phyloP scores from a whole-genome alignment of 2,888 invertebrate genomes.

The Resseliella maxima region DNA sequence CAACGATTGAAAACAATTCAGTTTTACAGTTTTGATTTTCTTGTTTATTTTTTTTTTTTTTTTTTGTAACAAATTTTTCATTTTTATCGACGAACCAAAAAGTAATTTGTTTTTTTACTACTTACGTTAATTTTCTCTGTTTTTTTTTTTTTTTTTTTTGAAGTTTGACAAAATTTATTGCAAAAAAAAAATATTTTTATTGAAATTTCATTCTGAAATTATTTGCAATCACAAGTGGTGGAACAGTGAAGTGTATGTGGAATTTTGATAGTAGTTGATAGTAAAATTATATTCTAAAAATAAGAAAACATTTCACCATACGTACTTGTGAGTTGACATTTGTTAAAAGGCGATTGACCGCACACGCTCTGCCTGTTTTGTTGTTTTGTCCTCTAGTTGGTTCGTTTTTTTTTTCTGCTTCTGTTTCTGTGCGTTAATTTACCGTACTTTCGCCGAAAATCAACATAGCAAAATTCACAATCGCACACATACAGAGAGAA shows the following conservation, averaged over 20 bases:
- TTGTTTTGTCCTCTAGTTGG: not conserved
- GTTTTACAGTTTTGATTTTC: not conserved
- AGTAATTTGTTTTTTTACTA: slow-evolving; percentile 3
- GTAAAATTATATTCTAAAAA: slow-evolving; percentile 31
- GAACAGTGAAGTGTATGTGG: slow-evolving; percentile 33
- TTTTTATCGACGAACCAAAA: not conserved
- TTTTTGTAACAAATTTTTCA: not conserved
- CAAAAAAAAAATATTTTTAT: not conserved
- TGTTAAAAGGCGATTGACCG: slow-evolving; percentile 49
- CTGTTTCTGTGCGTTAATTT: slow-evolving; percentile 4
- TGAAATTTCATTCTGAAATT: not conserved
- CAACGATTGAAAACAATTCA: not conserved
- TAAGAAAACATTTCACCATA: not conserved
- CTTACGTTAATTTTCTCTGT: not conserved
- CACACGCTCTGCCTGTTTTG: slow-evolving; percentile 25
- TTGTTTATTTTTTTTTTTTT: not conserved
- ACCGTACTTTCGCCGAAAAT: not conserved
- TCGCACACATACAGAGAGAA: not conserved
- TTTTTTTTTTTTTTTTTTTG: not conserved
- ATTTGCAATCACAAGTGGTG: not conserved
- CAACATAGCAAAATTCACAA: not conserved
- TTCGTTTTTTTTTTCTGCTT: not conserved
- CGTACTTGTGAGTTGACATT: slow-evolving; percentile 39
- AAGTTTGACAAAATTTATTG: not conserved
- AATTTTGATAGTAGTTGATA: slow-evolving; percentile 27